Evolutionary conservation across 2,888 invertebrate species (phyloP), one percentile per base, ranked within the genome.

Genomic region (Brenthis ino): DNA sequence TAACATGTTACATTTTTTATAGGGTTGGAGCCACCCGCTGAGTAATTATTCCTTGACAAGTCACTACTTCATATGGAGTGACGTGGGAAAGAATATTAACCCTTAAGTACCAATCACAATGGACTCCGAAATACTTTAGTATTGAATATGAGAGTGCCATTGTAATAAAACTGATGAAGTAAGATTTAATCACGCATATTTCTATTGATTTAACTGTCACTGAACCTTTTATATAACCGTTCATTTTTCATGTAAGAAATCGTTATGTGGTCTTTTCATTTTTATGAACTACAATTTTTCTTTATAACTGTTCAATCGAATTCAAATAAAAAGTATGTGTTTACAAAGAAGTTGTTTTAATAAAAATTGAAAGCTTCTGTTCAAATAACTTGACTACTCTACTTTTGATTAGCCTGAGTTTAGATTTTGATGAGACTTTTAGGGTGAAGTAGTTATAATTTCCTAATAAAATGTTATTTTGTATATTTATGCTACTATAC

Each of bases 1-100:
- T 43, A 43, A 43, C 37, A 11, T 43, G 37, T 43, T 11, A 11
- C 37, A 43, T 43, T 43, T 43, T 43, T 43, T 11, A 67, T 56
- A 69, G 72, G 70, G 50, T 65, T 53, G 66, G 68, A 88, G 85
- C 89, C 89, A 84, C 89, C 88, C 87, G 86, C 77, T 68, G 89
- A 68, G 83, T 77, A 80, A 85, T 83, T 85, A 84, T 87, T 83
- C 16, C 63, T 67, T 79, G 69, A 70, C 73, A 73, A 70, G 68
- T 72, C 68, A 70, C 68, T 65, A 64, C 70, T 54, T 55, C 65
- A 54, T 65, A 73, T 73, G 72, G 74, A 80, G 79, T 79, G 80
- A 80, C 80, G 82, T 83, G 83, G 77, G 82, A 82, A 76, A 70
- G 67, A 64, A 61, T 64, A 66, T 72, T 68, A 75, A 75, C 75